phyloP scores from a whole-genome alignment of 2,113 vertebrate species.

The Sinocyclocheilus grahami region DNA sequence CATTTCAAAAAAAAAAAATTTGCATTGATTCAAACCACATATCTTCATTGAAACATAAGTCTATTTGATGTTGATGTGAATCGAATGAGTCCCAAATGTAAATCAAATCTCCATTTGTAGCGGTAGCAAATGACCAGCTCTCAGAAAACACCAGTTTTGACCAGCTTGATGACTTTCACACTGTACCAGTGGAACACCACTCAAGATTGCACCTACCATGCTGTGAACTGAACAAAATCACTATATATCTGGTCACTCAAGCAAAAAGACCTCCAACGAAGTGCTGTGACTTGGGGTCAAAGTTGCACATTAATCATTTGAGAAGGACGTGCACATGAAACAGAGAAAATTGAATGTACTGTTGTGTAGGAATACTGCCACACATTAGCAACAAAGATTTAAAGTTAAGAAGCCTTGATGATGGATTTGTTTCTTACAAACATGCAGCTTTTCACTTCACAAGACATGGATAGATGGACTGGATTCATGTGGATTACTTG shows the following conservation, averaged over 20 bases:
- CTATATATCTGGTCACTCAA: conserved; percentile 7
- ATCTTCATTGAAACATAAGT: conserved; percentile 42
- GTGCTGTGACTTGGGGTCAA: conserved; percentile 7
- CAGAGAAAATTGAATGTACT: not conserved
- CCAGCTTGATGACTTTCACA: conserved; percentile 34
- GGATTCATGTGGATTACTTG: no score
- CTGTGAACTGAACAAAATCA: conserved; percentile 21
- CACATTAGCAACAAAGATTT: not conserved
- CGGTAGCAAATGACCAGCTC: conserved; percentile 41
- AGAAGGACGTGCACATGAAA: conserved; percentile 4
- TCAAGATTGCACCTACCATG: not conserved
- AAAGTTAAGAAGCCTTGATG: no score
- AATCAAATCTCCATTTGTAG: conserved; percentile 47
- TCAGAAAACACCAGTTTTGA: conserved; percentile 44
- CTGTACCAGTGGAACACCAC: not conserved
- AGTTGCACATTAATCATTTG: conserved; percentile 25
- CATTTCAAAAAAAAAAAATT: not conserved
- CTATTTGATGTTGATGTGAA: conserved; percentile 21
- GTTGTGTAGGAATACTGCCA: not conserved
- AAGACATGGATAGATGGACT: no score
- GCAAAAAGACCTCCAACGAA: conserved; percentile 5
- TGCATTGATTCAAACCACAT: conserved; percentile 15
- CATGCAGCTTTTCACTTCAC: no score
- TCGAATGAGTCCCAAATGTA: conserved; percentile 20
- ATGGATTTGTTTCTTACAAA: no score